Conservation (phyloP, 2,888 invertebrate genomes). For the Hemistola chrysoprasaria region DNA sequence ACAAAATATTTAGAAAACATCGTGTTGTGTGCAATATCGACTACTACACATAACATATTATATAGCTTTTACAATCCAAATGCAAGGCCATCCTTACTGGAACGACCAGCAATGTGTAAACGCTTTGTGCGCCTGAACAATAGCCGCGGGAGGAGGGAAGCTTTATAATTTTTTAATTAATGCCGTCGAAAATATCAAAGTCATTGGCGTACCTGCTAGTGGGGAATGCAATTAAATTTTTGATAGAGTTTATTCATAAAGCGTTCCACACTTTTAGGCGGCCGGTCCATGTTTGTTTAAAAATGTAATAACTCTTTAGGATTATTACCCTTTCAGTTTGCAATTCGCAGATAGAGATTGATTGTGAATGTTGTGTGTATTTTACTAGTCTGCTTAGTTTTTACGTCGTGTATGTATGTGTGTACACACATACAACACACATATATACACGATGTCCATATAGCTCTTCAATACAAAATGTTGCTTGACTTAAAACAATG, state of each 20-base stretch:
- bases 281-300: constrained; percentile 19
- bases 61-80: too few species aligned
- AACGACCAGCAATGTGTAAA: constrained; percentile 2
- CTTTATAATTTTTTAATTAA: constrained; percentile 83
- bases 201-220: constrained; percentile 67
- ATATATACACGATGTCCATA: too few species aligned
- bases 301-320: constrained; percentile 23
- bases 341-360: constrained; percentile 4
- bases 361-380: background rate
- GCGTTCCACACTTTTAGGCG: constrained; percentile 50
- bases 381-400: too few species aligned
- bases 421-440: too few species aligned
- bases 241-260: constrained; percentile 63
- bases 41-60: too few species aligned
- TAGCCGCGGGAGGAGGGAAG: constrained; percentile 55
- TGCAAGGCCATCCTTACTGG: constrained; percentile 15
- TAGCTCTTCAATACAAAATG: too few species aligned
- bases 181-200: constrained; percentile 80
- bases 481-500: too few species aligned
- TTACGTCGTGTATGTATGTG: too few species aligned
- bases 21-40: too few species aligned
- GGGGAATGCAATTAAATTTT: constrained; percentile 66
- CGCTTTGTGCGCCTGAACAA: constrained; percentile 29
- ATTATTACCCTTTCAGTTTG: constrained; percentile 15
- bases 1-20: too few species aligned